These are phyloP conservation scores for Nixonia krombeini DNA, from an alignment of 1,140 invertebrate genomes.

Conservation along the genomic window DNA sequence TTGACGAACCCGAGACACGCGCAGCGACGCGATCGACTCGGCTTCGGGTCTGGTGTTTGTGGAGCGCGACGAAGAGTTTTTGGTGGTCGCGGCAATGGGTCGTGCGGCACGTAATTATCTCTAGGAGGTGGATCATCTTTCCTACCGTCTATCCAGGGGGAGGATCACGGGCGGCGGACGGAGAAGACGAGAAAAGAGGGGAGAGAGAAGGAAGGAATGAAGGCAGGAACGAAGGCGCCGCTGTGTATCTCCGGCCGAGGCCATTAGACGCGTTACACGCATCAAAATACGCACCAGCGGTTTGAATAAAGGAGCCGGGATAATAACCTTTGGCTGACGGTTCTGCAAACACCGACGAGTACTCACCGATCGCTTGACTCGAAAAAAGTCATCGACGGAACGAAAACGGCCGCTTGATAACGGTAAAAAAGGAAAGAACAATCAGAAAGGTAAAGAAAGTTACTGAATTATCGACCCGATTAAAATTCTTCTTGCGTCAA, in stretches of 20 bases:
- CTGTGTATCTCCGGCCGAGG: conserved; percentile 25
- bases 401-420: too few species aligned
- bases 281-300: conserved; percentile 15
- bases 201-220: conserved; percentile 18
- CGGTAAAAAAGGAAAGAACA: too few species aligned
- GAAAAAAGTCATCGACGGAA: too few species aligned
- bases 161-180: conserved; percentile 28
- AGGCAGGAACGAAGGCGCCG: conserved; percentile 37
- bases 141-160: conserved; percentile 47
- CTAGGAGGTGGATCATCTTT: conserved; percentile 46
- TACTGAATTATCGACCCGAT: too few species aligned
- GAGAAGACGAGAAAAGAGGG: conserved; percentile 17
- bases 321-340: conserved; percentile 31
- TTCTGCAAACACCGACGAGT: too few species aligned
- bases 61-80: conserved; percentile 1
- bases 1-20: conserved; percentile 29
- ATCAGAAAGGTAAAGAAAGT: too few species aligned
- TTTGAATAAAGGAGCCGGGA: conserved; percentile 24
- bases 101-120: conserved; percentile 48
- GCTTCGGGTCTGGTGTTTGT: conserved; percentile 3
- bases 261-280: conserved; percentile 31
- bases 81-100: conserved; percentile 29
- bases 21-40: conserved; percentile 25
- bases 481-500: too few species aligned
- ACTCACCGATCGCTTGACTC: too few species aligned